A percentile compares a stretch with the other conserved stretches of the same genome.
phyloP scores from a whole-genome alignment of 2,888 invertebrate species.

The Selenia dentaria region DNA sequence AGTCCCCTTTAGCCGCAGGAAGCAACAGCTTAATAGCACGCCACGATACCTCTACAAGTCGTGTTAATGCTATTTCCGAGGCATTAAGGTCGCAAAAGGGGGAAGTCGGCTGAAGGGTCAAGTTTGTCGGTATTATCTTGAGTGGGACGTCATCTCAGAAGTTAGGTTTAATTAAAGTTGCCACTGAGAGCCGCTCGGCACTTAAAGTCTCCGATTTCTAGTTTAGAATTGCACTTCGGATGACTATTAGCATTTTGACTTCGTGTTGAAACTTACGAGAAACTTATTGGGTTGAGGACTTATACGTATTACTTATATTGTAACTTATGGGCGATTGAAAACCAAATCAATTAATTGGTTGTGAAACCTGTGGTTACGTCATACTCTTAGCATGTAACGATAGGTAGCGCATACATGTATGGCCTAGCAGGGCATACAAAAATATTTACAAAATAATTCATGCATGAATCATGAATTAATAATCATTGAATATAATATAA shows the following conservation, averaged over 20 bases:
- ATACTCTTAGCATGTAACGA: no score
- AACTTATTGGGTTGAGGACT: no score
- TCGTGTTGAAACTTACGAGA: no score
- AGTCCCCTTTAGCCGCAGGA: slow-evolving; percentile 51
- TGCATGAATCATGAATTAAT: no score
- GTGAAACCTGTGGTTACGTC: no score
- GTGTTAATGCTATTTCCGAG: slow-evolving; percentile 28
- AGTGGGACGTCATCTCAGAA: slow-evolving; percentile 71
- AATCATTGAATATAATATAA: no score
- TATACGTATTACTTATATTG: no score
- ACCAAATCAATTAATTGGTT: no score
- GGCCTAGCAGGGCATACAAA: no score
- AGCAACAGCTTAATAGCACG: slow-evolving; percentile 63
- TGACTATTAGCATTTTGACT: slow-evolving; percentile 65
- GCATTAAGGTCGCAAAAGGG: slow-evolving; percentile 36
- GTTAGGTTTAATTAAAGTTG: slow-evolving; percentile 79
- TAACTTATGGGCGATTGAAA: no score
- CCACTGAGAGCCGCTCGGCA: slow-evolving; percentile 56
- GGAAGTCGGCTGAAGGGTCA: background rate
- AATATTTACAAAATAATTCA: no score
- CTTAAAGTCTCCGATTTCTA: slow-evolving; percentile 62
- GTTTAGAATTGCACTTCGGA: slow-evolving; percentile 58
- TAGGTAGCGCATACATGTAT: no score
- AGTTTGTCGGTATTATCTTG: slow-evolving; percentile 52
- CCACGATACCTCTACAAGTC: slow-evolving; percentile 25